Evolutionary conservation across 2,888 invertebrate genomes (phyloP), one percentile per base, ranked within the genome.

Genomic region (Blastobasis adustella): DNA sequence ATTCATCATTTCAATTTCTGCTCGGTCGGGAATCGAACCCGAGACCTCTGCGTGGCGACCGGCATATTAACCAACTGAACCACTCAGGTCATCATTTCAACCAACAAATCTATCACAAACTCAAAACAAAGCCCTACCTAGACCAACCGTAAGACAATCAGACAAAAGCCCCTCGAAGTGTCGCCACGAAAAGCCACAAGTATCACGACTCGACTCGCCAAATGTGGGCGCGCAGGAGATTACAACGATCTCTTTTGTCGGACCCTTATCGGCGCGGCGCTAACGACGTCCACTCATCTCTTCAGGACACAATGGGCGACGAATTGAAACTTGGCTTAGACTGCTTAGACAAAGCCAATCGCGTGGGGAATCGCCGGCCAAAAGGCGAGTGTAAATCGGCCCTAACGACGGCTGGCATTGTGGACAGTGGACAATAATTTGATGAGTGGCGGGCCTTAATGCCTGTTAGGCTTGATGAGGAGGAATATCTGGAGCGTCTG

Each of bases 241-340:
- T 71, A 86, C 85, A 74, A 69, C 70, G 67, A 72, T 71, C 72
- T 76, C 80, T 71, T 80, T 85, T 85, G 82, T 86, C 66, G 67
- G 67, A 65, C 72, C 69, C 82, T 84, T 86, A 42, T 66, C 61
- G 59, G 70, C 66, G 66, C 67, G 75, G 73, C 68, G 64, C 79
- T 86, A 86, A 86, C 82, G 87, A 85, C 79, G 69, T 80, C 85
- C 85, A 85, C 87, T 86, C 86, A 77, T 82, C 81, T 75, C 74
- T 50, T 56, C 60, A 54, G 61, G 73, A 75, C 83, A 85, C 85
- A 86, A 87, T 84, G 75, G 79, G 54, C 63, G 66, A 76, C 76
- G 83, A 84, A 87, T 85, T 85, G 85, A 83, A 85, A 83, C 79
- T 75, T 62, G 67, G 73, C 69, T 10, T 45, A n/a, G 45, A 10